Percentiles rank a stretch among this genome's conserved stretches.
Evolutionary conservation across 2,888 invertebrate species (phyloP).

Genomic region (Pterobdella sp.): DNA sequence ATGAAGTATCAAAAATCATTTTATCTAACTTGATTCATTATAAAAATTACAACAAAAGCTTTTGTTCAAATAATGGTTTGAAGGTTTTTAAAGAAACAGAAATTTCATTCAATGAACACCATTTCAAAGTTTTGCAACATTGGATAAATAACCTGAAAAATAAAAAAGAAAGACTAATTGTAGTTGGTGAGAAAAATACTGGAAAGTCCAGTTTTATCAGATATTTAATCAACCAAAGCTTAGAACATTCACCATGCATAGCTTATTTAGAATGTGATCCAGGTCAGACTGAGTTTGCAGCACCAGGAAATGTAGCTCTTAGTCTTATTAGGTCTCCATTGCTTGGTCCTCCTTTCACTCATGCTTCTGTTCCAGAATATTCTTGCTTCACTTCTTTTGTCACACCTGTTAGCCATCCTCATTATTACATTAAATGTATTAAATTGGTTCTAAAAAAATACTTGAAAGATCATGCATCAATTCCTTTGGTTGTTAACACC

Average conservation of each 20-base stretch:
- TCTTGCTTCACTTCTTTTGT: not conserved
- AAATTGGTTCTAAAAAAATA: constrained; percentile 15
- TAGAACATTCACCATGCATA: not conserved
- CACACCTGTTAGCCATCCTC: not conserved
- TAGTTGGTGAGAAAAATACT: not conserved
- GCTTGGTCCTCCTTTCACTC: constrained; percentile 7
- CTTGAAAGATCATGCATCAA: not conserved
- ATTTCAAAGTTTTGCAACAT: not conserved
- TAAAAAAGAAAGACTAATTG: not conserved
- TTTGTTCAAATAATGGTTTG: not conserved
- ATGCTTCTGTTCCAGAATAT: not conserved
- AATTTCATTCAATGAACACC: not conserved
- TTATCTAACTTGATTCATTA: not conserved
- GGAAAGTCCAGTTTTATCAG: not conserved
- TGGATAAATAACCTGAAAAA: too few species aligned
- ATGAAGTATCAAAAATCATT: too few species aligned
- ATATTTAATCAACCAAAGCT: not conserved
- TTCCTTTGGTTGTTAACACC: constrained; percentile 30
- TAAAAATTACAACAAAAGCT: not conserved
- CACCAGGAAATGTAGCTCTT: constrained; percentile 13
- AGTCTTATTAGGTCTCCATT: constrained; percentile 13
- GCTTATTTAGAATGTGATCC: constrained; percentile 25
- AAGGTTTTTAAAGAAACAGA: not conserved
- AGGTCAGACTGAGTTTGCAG: constrained; percentile 22
- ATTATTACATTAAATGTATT: constrained; percentile 12